A percentile compares a stretch with the other conserved stretches of the same genome.
These are phyloP conservation scores for Arctocebus calabarensis DNA, from an alignment of 2,797 vertebrate species.

Conservation along the genomic window DNA sequence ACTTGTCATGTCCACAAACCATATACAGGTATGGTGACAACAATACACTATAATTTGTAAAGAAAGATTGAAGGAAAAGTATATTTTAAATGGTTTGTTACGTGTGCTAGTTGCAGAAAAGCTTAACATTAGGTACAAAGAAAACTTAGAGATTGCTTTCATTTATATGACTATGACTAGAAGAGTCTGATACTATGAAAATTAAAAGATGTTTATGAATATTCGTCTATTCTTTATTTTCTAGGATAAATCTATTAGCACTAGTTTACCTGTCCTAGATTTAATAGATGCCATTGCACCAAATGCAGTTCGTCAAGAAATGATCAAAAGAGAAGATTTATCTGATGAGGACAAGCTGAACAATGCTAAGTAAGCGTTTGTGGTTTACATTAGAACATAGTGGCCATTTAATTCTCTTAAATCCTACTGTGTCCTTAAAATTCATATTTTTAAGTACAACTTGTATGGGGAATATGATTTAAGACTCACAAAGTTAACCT, in stretches of 20 bases:
- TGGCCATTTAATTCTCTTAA: neutral
- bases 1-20: slow-evolving; percentile 27
- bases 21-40: slow-evolving; percentile 14
- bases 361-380: slow-evolving; percentile 92
- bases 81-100: slow-evolving; percentile 35
- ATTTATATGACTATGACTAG: neutral
- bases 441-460: neutral
- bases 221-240: slow-evolving; percentile 76
- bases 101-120: slow-evolving; percentile 43
- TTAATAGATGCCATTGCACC: slow-evolving; percentile 96
- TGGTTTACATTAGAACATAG: neutral
- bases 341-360: slow-evolving; percentile 90
- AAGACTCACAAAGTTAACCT: slow-evolving; percentile 43
- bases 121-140: slow-evolving; percentile 46
- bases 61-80: slow-evolving; percentile 23
- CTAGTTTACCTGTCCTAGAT: slow-evolving; percentile 96
- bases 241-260: slow-evolving; percentile 96
- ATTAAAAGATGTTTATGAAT: slow-evolving; percentile 56
- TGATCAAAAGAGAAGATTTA: slow-evolving; percentile 92
- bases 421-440: neutral
- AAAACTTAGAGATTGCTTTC: slow-evolving; percentile 31
- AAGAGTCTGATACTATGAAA: slow-evolving; percentile 16
- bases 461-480: neutral
- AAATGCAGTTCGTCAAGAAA: slow-evolving; percentile 93
- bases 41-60: slow-evolving; percentile 14